phyloP scores from a whole-genome alignment of 2,888 invertebrate species.

The Phengaris arion region DNA sequence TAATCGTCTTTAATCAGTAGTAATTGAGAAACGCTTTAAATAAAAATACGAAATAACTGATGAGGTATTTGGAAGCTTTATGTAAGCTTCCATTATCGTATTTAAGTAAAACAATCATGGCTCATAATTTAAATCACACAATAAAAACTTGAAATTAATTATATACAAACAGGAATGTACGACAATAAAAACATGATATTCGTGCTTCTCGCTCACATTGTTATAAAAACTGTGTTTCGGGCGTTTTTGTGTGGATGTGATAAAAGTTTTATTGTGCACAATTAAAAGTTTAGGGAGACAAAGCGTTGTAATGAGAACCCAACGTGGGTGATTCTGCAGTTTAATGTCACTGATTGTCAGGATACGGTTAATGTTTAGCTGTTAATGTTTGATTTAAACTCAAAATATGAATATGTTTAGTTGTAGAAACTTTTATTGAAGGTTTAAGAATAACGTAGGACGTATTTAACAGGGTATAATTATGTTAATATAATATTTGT shows the following conservation, averaged over 20 bases:
- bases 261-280: constrained; percentile 51
- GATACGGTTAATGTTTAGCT: constrained; percentile 20
- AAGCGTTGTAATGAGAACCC: constrained; percentile 48
- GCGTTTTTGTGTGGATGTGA: constrained; percentile 23
- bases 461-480: too few species aligned
- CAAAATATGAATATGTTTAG: too few species aligned
- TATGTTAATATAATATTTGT: too few species aligned
- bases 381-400: not conserved
- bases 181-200: constrained; percentile 28
- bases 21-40: not conserved
- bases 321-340: constrained; percentile 40
- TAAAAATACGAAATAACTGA: not conserved
- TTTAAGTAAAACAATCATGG: not conserved
- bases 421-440: too few species aligned
- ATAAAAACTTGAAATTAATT: constrained; percentile 6
- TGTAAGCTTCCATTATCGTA: not conserved
- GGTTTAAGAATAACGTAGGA: not conserved
- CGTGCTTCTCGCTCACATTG: constrained; percentile 38
- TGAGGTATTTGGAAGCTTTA: too few species aligned
- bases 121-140: not conserved
- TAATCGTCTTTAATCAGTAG: constrained; percentile 4
- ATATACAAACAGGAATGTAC: constrained; percentile 5
- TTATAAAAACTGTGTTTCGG: constrained; percentile 33
- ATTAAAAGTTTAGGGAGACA: constrained; percentile 54
- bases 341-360: constrained; percentile 32